A percentile compares a stretch with the other conserved stretches of the same genome.
Evolutionary conservation across 23 tunicate genomes (phyloP).

Genomic region (Styela clava): DNA sequence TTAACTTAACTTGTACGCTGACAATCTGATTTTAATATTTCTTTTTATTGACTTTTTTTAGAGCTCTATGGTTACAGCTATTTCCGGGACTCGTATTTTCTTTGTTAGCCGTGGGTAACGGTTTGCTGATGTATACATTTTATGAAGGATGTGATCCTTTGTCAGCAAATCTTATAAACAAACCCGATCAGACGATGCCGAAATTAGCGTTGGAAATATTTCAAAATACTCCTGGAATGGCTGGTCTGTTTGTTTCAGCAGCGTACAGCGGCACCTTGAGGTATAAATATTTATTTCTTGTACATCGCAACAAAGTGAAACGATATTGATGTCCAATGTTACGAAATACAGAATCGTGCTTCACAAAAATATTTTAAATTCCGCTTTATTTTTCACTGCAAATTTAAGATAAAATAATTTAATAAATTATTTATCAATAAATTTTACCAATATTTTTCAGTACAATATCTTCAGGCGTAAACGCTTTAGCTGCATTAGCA

Average conservation of each 20-base stretch:
- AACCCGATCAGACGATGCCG: constrained; percentile 60
- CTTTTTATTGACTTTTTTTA: not conserved
- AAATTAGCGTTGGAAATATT: constrained; percentile 39
- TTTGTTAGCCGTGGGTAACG: constrained; percentile 7
- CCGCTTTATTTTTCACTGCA: no score
- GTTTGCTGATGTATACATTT: constrained; percentile 25
- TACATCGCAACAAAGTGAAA: no score
- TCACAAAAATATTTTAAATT: no score
- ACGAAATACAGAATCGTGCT: no score
- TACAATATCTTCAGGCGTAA: constrained; percentile 65
- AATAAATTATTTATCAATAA: no score
- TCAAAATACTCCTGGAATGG: constrained; percentile 51
- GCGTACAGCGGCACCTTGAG: constrained; percentile 66
- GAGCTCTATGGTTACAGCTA: not conserved
- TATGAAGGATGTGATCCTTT: constrained; percentile 57
- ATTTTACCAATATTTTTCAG: constrained; percentile 30
- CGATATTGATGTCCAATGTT: no score
- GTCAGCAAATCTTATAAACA: constrained; percentile 13
- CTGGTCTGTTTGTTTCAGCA: constrained; percentile 69
- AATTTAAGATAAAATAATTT: no score
- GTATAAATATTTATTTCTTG: no score
- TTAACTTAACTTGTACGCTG: no score
- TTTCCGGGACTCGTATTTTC: not conserved
- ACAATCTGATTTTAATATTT: no score
- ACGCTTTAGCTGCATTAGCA: constrained; percentile 36